Conservation (phyloP, 2,113 vertebrate genomes). For the Rhynchomys soricoides region DNA sequence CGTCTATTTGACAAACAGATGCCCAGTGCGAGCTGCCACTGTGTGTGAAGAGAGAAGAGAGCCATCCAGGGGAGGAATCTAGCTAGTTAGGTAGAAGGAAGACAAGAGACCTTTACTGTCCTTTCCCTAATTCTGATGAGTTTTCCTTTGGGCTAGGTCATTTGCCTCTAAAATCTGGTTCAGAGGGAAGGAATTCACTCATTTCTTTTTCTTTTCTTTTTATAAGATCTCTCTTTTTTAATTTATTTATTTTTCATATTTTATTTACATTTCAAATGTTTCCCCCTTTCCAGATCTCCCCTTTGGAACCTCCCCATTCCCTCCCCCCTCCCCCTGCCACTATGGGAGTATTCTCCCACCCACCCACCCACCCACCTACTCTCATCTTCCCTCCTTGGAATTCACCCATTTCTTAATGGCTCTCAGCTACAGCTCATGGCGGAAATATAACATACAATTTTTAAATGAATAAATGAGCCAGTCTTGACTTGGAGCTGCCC, state of each 20-base stretch:
- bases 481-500: neutral
- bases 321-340: too few relatives aligned
- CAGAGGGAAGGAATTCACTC: neutral
- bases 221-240: too few relatives aligned
- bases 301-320: too few relatives aligned
- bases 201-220: too few relatives aligned
- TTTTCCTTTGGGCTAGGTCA: neutral
- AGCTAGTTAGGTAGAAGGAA: neutral
- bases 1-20: neutral
- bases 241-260: too few relatives aligned
- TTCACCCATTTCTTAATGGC: neutral
- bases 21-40: neutral
- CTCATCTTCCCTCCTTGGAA: too few relatives aligned
- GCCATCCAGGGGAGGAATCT: neutral
- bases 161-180: conserved; percentile 12
- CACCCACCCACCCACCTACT: too few relatives aligned
- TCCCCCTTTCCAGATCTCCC: too few relatives aligned
- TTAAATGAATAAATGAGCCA: conserved; percentile 30
- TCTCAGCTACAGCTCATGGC: neutral
- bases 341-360: too few relatives aligned
- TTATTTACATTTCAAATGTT: too few relatives aligned
- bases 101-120: neutral
- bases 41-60: neutral
- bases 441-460: neutral
- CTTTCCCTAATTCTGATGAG: neutral